Percentiles rank a stretch among this genome's conserved stretches.
These are phyloP conservation scores for Drosophila saltans DNA, from an alignment of 1,140 invertebrate genomes.

Conservation along the genomic window DNA sequence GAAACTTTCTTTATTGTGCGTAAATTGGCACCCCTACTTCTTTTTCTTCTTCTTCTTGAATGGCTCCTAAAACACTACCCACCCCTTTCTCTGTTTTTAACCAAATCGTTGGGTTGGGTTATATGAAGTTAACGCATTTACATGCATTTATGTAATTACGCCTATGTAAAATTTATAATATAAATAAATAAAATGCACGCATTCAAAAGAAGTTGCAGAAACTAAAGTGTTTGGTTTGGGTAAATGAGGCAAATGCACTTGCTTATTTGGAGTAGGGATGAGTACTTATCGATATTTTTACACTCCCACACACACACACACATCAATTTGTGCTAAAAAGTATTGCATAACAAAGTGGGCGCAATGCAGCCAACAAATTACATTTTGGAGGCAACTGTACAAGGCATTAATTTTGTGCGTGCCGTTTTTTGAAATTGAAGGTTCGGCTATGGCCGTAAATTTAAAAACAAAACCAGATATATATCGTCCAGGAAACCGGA, in stretches of 20 bases:
- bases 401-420: conserved; percentile 59
- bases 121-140: conserved; percentile 37
- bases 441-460: conserved; percentile 58
- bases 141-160: conserved; percentile 59
- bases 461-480: conserved; percentile 40
- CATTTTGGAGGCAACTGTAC: conserved; percentile 62
- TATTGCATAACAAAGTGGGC: conserved; percentile 40
- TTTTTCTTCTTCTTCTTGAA: neutral
- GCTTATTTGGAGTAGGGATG: neutral
- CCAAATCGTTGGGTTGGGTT: neutral
- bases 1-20: conserved; percentile 66
- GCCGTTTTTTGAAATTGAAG: conserved; percentile 53
- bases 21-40: conserved; percentile 55
- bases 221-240: neutral
- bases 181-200: conserved; percentile 76
- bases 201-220: conserved; percentile 43
- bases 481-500: conserved; percentile 69
- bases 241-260: too few relatives aligned
- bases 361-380: conserved; percentile 26
- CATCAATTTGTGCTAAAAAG: conserved; percentile 22
- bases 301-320: conserved; percentile 16
- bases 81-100: neutral
- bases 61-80: neutral
- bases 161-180: conserved; percentile 73
- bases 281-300: conserved; percentile 74